Evolutionary conservation across 92 coral and sea anemone species (phyloP).

Genomic region (Blastomussa wellsi): DNA sequence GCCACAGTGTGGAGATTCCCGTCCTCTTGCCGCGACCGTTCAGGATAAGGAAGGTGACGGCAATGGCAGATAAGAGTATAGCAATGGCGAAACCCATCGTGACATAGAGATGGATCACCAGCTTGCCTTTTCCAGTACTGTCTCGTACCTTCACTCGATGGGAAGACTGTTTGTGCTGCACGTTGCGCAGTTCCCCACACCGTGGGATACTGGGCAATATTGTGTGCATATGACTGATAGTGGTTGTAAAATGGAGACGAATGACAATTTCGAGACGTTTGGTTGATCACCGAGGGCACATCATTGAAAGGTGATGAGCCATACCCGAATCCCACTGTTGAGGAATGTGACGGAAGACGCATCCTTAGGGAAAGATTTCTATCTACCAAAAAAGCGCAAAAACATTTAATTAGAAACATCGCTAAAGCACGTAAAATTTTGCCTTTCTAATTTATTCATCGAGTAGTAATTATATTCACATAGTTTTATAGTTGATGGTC

Average conservation of each 20-base stretch:
- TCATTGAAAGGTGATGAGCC: background rate
- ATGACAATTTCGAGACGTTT: background rate
- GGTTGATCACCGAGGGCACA: background rate
- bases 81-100: background rate
- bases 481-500: background rate
- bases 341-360: background rate
- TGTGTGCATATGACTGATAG: background rate
- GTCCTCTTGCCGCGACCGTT: background rate
- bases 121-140: background rate
- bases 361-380: background rate
- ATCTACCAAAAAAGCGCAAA: background rate
- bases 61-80: background rate
- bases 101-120: background rate
- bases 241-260: background rate
- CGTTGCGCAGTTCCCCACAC: background rate
- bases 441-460: background rate
- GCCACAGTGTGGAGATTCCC: background rate
- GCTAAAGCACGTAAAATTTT: background rate
- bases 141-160: background rate
- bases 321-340: background rate
- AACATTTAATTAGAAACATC: background rate
- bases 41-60: background rate
- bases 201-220: too few relatives aligned
- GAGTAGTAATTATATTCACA: background rate
- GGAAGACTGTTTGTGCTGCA: background rate